Evolutionary conservation across 2,888 invertebrate genomes (phyloP).

Genomic region (Azorinus chamasolen): DNA sequence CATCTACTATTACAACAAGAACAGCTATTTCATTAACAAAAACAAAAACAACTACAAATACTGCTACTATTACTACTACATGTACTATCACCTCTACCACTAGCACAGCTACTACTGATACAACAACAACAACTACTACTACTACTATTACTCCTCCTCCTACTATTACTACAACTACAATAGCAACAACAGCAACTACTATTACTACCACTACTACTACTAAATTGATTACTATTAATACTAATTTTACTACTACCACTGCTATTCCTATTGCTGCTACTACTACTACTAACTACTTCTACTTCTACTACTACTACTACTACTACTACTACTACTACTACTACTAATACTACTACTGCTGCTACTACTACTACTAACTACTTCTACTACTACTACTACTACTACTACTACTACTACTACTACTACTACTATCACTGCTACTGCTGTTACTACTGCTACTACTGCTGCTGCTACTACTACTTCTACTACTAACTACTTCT

Average conservation of each 20-base stretch:
- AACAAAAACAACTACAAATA: constrained; percentile 1
- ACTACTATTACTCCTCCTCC: too few species aligned
- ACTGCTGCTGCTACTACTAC: constrained; percentile 54
- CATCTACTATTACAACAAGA: not conserved
- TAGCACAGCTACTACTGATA: too few species aligned
- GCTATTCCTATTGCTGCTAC: too few species aligned
- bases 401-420: constrained; percentile 10
- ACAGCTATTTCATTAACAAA: not conserved
- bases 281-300: constrained; percentile 6
- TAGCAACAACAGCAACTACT: too few species aligned
- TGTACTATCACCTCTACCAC: not conserved
- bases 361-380: too few species aligned
- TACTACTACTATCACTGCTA: not conserved
- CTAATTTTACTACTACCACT: too few species aligned
- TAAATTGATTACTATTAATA: too few species aligned
- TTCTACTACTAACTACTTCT: constrained; percentile 53
- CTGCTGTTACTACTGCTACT: constrained; percentile 51
- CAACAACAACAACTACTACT: not conserved
- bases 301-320: constrained; percentile 14
- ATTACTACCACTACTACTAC: too few species aligned
- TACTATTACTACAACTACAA: too few species aligned
- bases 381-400: too few species aligned
- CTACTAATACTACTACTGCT: too few species aligned
- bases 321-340: too few species aligned
- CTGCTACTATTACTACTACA: constrained; percentile 29